Conservation (phyloP, 2,797 vertebrate species). For the Distichodus sexfasciatus region DNA sequence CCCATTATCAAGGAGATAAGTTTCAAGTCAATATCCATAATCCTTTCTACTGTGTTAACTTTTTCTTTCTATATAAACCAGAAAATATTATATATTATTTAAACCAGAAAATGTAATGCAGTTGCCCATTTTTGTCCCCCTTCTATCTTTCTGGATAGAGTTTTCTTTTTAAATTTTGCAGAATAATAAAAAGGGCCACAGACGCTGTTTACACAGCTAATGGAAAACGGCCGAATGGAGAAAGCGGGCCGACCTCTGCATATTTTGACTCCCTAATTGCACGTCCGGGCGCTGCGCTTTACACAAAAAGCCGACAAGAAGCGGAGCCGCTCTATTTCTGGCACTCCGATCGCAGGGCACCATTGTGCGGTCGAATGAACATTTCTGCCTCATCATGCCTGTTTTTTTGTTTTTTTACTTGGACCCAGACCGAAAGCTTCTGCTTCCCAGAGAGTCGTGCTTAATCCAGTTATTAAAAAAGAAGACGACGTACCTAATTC, state of each 20-base stretch:
- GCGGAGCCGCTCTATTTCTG: constrained; percentile 43
- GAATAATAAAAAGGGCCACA: constrained; percentile 20
- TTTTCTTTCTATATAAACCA: too few relatives aligned
- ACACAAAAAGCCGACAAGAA: constrained; percentile 43
- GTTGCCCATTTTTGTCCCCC: too few relatives aligned
- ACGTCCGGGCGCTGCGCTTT: constrained; percentile 54
- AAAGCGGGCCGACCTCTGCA: constrained; percentile 38
- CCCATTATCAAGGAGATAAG: too few relatives aligned
- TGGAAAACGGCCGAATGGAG: constrained; percentile 49
- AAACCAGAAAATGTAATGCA: too few relatives aligned
- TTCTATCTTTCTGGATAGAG: too few relatives aligned
- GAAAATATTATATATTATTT: too few relatives aligned
- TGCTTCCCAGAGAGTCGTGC: background rate
- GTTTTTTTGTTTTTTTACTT: too few relatives aligned
- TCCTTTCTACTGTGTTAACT: too few relatives aligned
- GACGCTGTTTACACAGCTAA: constrained; percentile 48
- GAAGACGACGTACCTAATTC: constrained; percentile 35
- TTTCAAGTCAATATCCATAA: too few relatives aligned
- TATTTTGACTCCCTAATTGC: constrained; percentile 48
- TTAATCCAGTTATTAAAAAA: constrained; percentile 31
- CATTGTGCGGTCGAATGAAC: constrained; percentile 60
- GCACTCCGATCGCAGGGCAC: constrained; percentile 42
- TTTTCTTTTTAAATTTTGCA: constrained; percentile 14
- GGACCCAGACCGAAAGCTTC: constrained; percentile 33
- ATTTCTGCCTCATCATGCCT: constrained; percentile 50